Evolutionary conservation across 2,888 invertebrate species (phyloP), one percentile per base, ranked within the genome.

Genomic region (Eupithecia subumbrata): DNA sequence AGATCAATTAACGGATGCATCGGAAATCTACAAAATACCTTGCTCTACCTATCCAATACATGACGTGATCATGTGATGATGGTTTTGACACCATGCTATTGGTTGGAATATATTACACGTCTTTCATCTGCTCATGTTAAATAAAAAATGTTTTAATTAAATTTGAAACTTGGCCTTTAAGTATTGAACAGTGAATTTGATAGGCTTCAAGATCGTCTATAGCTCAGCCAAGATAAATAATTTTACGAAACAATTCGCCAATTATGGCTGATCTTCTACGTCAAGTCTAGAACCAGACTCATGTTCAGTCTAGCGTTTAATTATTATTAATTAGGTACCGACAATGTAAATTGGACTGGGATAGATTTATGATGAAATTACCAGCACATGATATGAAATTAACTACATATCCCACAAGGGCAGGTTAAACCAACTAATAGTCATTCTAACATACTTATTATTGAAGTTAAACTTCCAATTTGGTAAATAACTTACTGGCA

Each of bases 231-330:
- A 30, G 37, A n/a, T 37, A n/a, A n/a, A n/a, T n/a, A n/a, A 37
- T 56, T 60, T 1, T 43, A 68, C 64, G 40, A 60, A 74, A 69
- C 52, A 69, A 70, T 71, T 74, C 40, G 18, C 18, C 40, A 67
- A 72, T 25, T 68, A 22, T 40, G n/a, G 34, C 68, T 66, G 43
- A 71, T 56, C 40, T 67, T 68, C 68, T 69, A 74, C 56, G 64
- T 45, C 66, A 66, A 69, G 64, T 45, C 66, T 60, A 69, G 45
- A 37, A 25, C 34, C 43, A 64, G 69, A 37, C 37, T 67, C 37
- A 67, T 66, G 73, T 76, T 76, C 73, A 73, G 71, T 63, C 73
- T 68, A 73, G 63, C 73, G 43, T 71, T 60, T 30, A 76, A 71
- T 73, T 72, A 48, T 67, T 40, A 67, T 22, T 77, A 74, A 77